Evolutionary conservation across 2,113 vertebrate species (phyloP).

Genomic region (Speoplatyrhinus poulsoni): DNA sequence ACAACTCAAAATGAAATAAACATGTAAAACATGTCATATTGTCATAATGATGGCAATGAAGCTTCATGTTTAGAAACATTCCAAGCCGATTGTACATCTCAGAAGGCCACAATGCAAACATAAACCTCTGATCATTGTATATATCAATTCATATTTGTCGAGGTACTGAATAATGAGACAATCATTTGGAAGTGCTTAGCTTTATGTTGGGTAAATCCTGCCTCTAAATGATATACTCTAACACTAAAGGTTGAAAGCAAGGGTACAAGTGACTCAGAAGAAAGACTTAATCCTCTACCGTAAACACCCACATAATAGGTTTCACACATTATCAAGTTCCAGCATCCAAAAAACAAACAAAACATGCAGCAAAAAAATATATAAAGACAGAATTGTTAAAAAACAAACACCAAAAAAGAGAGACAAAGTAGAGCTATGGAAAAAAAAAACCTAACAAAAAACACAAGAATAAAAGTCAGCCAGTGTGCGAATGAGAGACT

Average conservation of each 20-base stretch:
- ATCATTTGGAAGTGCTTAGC: slow-evolving; percentile 56
- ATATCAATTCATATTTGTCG: not conserved
- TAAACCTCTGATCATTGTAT: too few relatives aligned
- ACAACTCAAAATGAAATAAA: too few relatives aligned
- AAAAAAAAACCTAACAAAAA: slow-evolving; percentile 6
- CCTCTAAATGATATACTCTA: not conserved
- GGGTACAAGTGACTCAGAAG: slow-evolving; percentile 8
- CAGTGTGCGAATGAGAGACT: not conserved
- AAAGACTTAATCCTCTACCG: slow-evolving; percentile 7
- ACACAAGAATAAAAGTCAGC: slow-evolving; percentile 6
- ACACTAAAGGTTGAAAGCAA: not conserved
- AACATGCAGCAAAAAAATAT: not conserved
- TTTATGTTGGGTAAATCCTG: slow-evolving; percentile 9
- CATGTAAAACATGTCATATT: too few relatives aligned
- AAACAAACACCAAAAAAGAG: slow-evolving; percentile 2
- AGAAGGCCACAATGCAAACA: too few relatives aligned
- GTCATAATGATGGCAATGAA: too few relatives aligned
- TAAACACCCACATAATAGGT: not conserved
- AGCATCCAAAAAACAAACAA: slow-evolving; percentile 6
- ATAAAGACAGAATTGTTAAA: not conserved
- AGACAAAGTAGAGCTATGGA: not conserved
- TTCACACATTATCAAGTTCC: slow-evolving; percentile 2
- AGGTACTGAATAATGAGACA: slow-evolving; percentile 38
- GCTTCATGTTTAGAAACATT: too few relatives aligned
- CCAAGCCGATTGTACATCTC: too few relatives aligned